phyloP scores from a whole-genome alignment of 2,113 vertebrate species.

The Mystacornis crossleyi region DNA sequence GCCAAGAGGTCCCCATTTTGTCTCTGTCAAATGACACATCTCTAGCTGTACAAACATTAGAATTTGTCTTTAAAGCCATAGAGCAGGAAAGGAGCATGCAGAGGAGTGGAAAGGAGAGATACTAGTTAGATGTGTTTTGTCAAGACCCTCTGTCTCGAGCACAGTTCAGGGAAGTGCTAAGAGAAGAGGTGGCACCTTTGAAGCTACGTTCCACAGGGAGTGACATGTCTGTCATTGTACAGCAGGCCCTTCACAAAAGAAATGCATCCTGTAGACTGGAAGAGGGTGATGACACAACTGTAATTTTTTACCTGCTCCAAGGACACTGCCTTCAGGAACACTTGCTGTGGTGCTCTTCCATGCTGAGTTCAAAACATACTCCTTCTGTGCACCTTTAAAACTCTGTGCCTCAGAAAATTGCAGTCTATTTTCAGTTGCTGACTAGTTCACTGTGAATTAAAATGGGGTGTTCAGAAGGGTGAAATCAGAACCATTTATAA shows the following conservation, averaged over 20 bases:
- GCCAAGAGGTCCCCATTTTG: neutral
- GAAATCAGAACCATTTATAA: neutral
- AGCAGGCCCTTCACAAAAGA: neutral
- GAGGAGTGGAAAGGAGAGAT: neutral
- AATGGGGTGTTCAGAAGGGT: neutral
- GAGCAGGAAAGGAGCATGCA: neutral
- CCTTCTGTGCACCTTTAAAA: neutral
- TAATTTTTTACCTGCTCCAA: neutral
- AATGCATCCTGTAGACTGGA: neutral
- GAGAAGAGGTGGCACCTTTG: neutral
- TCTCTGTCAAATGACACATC: rapidly evolving
- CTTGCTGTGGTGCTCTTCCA: neutral
- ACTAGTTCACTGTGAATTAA: neutral
- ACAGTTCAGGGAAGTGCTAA: neutral
- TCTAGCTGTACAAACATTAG: neutral
- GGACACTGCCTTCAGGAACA: neutral
- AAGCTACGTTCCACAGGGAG: rapidly evolving
- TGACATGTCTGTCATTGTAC: neutral
- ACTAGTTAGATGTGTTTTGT: neutral
- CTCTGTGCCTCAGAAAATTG: neutral
- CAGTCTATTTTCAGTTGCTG: neutral
- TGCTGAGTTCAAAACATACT: neutral
- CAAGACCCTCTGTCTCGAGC: neutral
- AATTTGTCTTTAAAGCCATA: neutral
- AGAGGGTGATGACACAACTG: neutral